Conservation (phyloP, 2,888 invertebrate genomes). For the Penaeus monodon region DNA sequence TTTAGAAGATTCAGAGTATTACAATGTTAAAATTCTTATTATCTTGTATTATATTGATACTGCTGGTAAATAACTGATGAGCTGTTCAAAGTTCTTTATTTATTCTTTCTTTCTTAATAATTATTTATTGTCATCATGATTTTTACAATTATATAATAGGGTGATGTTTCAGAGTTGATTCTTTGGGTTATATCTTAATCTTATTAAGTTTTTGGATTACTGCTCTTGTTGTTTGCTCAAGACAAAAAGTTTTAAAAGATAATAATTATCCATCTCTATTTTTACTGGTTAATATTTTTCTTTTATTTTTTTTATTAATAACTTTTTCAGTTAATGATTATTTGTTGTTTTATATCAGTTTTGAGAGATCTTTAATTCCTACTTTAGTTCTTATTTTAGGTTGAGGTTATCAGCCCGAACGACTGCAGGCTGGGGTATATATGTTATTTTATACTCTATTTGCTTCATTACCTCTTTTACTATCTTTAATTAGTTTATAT, state of each 20-base stretch:
- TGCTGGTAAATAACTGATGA: too few species aligned
- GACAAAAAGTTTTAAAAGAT: neutral
- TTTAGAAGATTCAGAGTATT: neutral
- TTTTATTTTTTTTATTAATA: neutral
- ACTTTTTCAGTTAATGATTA: constrained; percentile 16
- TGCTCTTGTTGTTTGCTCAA: neutral
- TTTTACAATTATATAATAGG: too few species aligned
- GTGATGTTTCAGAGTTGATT: neutral
- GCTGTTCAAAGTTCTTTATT: too few species aligned
- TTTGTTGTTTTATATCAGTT: constrained; percentile 26
- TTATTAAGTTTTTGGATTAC: neutral
- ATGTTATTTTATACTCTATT: constrained; percentile 22
- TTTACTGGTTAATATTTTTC: neutral
- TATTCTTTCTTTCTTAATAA: too few species aligned
- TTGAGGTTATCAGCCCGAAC: constrained; percentile 19
- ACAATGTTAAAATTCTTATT: neutral
- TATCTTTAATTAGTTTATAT: neutral
- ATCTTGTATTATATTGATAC: neutral
- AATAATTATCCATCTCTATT: neutral
- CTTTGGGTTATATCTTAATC: neutral
- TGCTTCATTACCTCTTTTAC: neutral
- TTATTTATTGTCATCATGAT: too few species aligned
- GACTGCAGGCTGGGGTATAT: constrained; percentile 11
- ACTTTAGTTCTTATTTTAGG: constrained; percentile 34
- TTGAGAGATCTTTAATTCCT: constrained; percentile 20